These are phyloP conservation scores for Chrosomus eos DNA, from an alignment of 2,797 vertebrate species.

Conservation along the genomic window DNA sequence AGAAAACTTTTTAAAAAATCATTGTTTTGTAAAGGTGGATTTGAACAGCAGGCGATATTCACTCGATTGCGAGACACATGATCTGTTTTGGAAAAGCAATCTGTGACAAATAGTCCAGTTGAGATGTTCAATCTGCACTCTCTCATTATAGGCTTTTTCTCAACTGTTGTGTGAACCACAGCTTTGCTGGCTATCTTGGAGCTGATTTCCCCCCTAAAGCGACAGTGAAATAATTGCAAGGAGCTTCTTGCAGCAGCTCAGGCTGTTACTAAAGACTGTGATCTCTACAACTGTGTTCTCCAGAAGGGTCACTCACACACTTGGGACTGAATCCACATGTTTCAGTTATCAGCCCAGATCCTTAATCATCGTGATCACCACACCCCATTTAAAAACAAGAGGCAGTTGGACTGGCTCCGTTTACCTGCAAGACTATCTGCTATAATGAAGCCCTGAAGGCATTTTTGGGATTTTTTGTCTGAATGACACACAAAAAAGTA, in stretches of 20 bases:
- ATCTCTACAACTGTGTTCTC: background rate
- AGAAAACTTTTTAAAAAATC: background rate
- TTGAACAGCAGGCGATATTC: conserved; percentile 10
- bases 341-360: conserved; percentile 29
- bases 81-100: conserved; percentile 46
- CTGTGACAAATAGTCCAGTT: conserved; percentile 25
- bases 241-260: background rate
- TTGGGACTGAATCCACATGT: conserved; percentile 10
- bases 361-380: conserved; percentile 5
- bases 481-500: too few species aligned
- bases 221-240: conserved; percentile 34
- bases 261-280: background rate
- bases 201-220: conserved; percentile 2
- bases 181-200: conserved; percentile 8
- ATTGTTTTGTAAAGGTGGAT: conserved; percentile 23
- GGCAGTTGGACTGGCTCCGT: conserved; percentile 1
- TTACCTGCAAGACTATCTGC: conserved; percentile 35
- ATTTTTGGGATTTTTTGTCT: too few species aligned
- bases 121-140: conserved; percentile 25
- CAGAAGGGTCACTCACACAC: conserved; percentile 5
- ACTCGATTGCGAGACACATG: conserved; percentile 12
- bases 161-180: background rate
- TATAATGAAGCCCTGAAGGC: too few species aligned
- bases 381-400: conserved; percentile 22
- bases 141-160: conserved; percentile 30